Base-by-base conservation (phyloP, 2,888 invertebrate species). In the Rotaria sp. region DNA sequence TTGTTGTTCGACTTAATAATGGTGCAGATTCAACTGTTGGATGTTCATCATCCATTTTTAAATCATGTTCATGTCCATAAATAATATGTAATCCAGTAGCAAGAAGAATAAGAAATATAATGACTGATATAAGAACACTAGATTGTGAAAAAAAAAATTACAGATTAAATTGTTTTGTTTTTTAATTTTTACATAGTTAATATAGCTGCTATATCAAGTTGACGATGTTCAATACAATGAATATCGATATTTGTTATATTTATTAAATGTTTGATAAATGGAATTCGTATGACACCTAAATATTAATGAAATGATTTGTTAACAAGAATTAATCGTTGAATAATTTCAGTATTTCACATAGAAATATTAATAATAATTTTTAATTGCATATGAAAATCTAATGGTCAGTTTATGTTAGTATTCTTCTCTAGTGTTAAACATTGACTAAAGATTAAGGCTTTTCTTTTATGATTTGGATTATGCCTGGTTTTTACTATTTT, bases 21-120 rank as follows among this genome's bases (percentile, higher is more conserved):
- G 67, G 18, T 67, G 35, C 67, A 30, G 26, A 2, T 74, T 24
- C 7, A 38, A 7, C 21, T 38, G 24, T 41, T 26, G 45, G 13
- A 15, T 10, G 80, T n/a, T 21, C 4, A 21, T 41, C 0, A 74
- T 74, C 10, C 35, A 74, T 38, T 45, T 41, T 45, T 45, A 80
- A 45, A n/a, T 45, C 80, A 80, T 41, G n/a, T 21, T 67, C 38
- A 80, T n/a, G 13, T 80, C 80, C 80, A 80, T 80, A 80, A 0
- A 80, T n/a, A 24, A 80, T n/a, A 80, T 80, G 80, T 21, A 80
- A 3, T 26, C 80, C 80, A 26, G 80, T 80, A 11, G 80, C 80
- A 41, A 80, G 45, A 80, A 80, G 45, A 45, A 80, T 80, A 3
- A 80, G n/a, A 13, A 80, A n/a, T n/a, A n/a, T 24, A 3, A 80